Conservation (phyloP, 2,113 vertebrate species). For the Bungarus multicinctus region DNA sequence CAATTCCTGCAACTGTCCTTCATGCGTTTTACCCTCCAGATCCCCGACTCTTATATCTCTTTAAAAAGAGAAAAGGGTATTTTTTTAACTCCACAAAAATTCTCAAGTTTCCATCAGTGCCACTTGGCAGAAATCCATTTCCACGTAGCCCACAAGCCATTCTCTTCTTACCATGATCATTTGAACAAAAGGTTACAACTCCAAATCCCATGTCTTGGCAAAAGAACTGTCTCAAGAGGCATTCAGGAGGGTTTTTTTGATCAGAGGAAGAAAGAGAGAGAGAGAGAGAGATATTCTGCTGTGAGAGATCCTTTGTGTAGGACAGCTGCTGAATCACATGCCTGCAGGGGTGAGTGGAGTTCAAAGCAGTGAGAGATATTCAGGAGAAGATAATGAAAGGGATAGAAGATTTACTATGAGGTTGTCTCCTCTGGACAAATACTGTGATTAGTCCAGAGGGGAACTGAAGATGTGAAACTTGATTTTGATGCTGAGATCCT, state of each 20-base stretch:
- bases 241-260: not conserved
- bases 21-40: not conserved
- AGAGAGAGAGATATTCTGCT: not conserved
- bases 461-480: not conserved
- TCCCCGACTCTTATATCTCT: constrained; percentile 34
- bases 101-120: constrained; percentile 36
- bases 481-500: not conserved
- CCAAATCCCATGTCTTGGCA: constrained; percentile 25
- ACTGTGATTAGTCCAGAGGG: not conserved
- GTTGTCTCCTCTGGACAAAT: not conserved
- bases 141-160: not conserved
- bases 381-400: not conserved
- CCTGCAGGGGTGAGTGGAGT: not conserved
- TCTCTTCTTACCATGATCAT: not conserved
- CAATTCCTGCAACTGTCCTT: not conserved
- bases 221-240: constrained; percentile 5
- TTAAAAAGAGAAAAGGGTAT: not conserved
- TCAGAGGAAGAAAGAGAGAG: constrained; percentile 15
- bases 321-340: not conserved
- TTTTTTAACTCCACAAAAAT: constrained; percentile 22
- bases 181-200: constrained; percentile 28
- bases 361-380: constrained; percentile 6
- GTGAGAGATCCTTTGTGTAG: not conserved
- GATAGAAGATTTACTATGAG: not conserved
- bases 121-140: constrained; percentile 28